Evolutionary conservation across 2,888 invertebrate genomes (phyloP).

Genomic region (Tetragonula carbonaria): DNA sequence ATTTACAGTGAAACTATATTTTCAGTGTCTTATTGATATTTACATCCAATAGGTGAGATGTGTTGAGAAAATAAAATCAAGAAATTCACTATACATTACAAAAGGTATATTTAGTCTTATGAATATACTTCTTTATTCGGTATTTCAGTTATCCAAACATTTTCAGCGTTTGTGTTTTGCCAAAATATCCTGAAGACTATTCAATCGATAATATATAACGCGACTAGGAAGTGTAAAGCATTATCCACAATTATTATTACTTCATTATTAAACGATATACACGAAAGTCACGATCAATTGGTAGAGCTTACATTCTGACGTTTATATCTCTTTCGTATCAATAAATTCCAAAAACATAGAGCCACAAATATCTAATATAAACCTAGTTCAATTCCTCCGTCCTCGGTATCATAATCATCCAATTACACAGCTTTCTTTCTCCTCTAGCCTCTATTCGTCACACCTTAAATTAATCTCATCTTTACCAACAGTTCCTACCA

Average conservation of each 20-base stretch:
- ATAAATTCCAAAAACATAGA: background rate
- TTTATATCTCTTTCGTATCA: background rate
- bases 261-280: background rate
- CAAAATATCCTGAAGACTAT: too few species aligned
- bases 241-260: too few species aligned
- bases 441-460: slow-evolving; percentile 13
- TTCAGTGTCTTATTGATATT: background rate
- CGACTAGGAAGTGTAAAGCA: too few species aligned
- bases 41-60: background rate
- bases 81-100: background rate
- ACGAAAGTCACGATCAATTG: background rate
- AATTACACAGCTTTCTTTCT: background rate
- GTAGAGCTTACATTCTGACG: background rate
- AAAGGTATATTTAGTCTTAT: too few species aligned
- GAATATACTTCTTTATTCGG: too few species aligned
- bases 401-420: background rate
- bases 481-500: background rate
- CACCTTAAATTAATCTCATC: background rate
- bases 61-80: background rate
- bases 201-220: too few species aligned
- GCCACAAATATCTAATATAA: slow-evolving; percentile 15
- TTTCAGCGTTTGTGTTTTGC: too few species aligned
- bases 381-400: background rate
- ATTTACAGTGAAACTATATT: background rate
- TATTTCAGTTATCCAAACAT: too few species aligned